A percentile compares a stretch with the other conserved stretches of the same genome.
Conservation (phyloP, 2,888 invertebrate species). For the Achlya flavicornis region DNA sequence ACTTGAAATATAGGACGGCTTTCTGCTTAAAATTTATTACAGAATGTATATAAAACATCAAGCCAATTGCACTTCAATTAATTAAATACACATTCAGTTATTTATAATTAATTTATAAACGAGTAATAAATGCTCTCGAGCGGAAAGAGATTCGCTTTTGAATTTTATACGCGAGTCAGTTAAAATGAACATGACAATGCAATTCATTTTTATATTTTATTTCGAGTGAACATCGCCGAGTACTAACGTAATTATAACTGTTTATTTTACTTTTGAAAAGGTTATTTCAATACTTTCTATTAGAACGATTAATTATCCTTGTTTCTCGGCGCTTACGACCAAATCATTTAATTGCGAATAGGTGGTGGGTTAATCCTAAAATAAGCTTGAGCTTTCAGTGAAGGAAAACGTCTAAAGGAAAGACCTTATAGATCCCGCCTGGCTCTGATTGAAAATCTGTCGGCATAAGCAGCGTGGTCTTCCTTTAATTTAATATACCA, state of each 20-base stretch:
- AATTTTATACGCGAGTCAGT: not conserved
- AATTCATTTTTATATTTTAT: not conserved
- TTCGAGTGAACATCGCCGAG: not conserved
- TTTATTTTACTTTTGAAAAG: not conserved
- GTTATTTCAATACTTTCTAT: not conserved
- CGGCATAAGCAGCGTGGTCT: no score
- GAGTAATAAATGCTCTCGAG: slow-evolving; percentile 10
- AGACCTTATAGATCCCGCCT: no score
- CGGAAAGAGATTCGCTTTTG: slow-evolving; percentile 7
- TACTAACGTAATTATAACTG: no score
- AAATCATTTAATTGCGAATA: no score
- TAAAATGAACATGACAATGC: slow-evolving; percentile 4
- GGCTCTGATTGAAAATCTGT: no score
- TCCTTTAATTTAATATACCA: no score
- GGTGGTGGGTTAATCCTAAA: no score
- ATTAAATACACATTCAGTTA: not conserved
- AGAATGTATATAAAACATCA: not conserved
- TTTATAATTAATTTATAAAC: slow-evolving; percentile 6
- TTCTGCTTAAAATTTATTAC: not conserved
- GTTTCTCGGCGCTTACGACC: no score
- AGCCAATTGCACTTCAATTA: not conserved
- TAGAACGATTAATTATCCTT: no score
- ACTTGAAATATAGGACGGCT: slow-evolving; percentile 22
- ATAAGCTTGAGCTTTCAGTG: no score
- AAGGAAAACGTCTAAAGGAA: no score